phyloP scores from a whole-genome alignment of 2,113 vertebrate genomes.

The Rhabdomys dilectus region DNA sequence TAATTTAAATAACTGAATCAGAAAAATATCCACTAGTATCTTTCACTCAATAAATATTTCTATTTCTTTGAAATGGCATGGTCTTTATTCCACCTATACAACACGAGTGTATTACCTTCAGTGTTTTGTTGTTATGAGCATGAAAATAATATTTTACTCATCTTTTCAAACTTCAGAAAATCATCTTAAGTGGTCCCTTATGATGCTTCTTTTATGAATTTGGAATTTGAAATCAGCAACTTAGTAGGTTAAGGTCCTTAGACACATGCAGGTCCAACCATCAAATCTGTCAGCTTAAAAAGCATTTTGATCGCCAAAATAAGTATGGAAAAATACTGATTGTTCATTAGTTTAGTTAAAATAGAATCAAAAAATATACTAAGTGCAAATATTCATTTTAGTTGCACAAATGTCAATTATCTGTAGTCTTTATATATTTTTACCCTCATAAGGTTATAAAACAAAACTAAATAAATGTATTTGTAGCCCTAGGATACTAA shows the following conservation, averaged over 20 bases:
- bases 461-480: neutral
- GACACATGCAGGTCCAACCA: rapidly evolving
- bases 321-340: neutral
- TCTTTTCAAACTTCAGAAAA: neutral
- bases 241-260: neutral
- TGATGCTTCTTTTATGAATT: neutral
- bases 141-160: neutral
- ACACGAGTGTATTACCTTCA: neutral
- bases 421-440: neutral
- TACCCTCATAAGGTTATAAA: neutral
- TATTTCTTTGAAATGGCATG: neutral
- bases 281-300: neutral
- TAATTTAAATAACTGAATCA: conserved; percentile 18
- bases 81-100: no score
- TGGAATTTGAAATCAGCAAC: neutral
- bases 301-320: neutral
- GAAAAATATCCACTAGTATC: neutral
- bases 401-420: neutral
- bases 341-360: neutral
- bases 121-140: neutral
- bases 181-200: neutral
- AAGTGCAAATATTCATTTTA: neutral
- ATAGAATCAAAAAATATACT: neutral
- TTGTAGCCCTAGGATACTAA: neutral
- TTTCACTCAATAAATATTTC: neutral